Evolutionary conservation across 2,113 vertebrate genomes (phyloP), one percentile per base, ranked within the genome.

Genomic region (Oreochromis aureus): DNA sequence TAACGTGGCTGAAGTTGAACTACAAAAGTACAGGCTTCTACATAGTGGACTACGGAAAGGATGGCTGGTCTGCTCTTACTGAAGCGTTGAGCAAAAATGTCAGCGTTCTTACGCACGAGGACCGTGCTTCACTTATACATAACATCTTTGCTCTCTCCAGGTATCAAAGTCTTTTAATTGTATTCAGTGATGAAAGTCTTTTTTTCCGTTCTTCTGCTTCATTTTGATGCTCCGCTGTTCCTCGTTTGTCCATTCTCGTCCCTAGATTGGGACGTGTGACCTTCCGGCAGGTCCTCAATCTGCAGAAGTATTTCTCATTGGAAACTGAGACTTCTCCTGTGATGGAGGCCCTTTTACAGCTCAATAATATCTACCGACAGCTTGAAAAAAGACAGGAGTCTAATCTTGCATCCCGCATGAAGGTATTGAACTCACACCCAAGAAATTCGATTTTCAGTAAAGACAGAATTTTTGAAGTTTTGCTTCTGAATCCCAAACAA

Each of bases 1-100:
- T 97, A 2, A 95, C 96, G 81, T 99, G 98, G 98, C 85, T 99
- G 89, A 99, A 99, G 95, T 94, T 99, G 91, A 99, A 99, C 63
- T 95, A 97, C 84, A 94, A 94, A 79, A 98, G 97, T 95, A 97
- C 96, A 0, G 98, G 98, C 18, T 99, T 98, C 95, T 99, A 99
- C 85, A 91, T 99, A 19, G 98, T 99, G 9, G 91, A 99, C 87
- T 99, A 99, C 51, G 95, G 92, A 66, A 87, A 96, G 2, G 91
- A 96, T 2, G 97, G 97, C 83, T 99, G 98, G 98, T 76, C 73
- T 8, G 95, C 87, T 1, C 94, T 99, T 4, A 96, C 91, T 84
- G 55, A 91, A 1, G 97, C 97, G 32, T 51, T 99, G 90, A 94
- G 93, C 61, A 89, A n/a, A 32, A 93, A 97, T 13, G 93, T 96